Base-by-base conservation (phyloP, 2,797 vertebrate genomes). In the Betta splendens region DNA sequence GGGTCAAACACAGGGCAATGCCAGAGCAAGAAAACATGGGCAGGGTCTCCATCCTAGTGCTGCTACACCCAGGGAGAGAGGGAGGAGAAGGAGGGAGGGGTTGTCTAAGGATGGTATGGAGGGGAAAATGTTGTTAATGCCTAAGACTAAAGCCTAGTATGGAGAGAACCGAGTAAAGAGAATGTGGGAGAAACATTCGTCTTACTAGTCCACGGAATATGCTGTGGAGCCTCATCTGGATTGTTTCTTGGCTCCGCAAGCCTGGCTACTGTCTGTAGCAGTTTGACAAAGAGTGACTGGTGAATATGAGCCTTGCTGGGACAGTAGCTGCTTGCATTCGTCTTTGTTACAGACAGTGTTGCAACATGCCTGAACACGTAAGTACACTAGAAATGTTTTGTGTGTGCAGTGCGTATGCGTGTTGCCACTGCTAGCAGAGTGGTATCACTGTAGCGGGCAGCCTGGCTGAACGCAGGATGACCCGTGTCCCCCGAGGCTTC, bases 401-500 rank as follows among this genome's bases (percentile, higher is more conserved):
- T 69, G 31, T 61, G 55, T 0, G 38, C 55, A 18, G 53, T 48
- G 46, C 51, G 40, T 47, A 21, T 3, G 35, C 64, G 55, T 67
- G 66, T 25, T 59, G 39, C 62, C 5, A 22, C 81, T 64, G 72
- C 71, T 68, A 72, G 61, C 54, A 55, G 63, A 79, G 72, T 35
- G 73, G 69, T 78, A 52, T 68, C 43, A 13, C 72, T 80, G 66
- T 66, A 57, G 74, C 25, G 70, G 75, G 72, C 73, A 72, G 43
- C 77, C 84, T 81, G 80, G 76, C 84, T 88, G 87, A 90, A 90
- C 86, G 83, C 83, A 64, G 77, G 67, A 87, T 92, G 89, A 89
- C 89, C 90, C 87, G 76, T 90, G 86, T 91, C 91, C 88, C 89
- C 75, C 1, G 81, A 85, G 90, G 89, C 84, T 81, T 65, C 66